Conservation (phyloP, 2,113 vertebrate genomes). For the Morone chrysops region DNA sequence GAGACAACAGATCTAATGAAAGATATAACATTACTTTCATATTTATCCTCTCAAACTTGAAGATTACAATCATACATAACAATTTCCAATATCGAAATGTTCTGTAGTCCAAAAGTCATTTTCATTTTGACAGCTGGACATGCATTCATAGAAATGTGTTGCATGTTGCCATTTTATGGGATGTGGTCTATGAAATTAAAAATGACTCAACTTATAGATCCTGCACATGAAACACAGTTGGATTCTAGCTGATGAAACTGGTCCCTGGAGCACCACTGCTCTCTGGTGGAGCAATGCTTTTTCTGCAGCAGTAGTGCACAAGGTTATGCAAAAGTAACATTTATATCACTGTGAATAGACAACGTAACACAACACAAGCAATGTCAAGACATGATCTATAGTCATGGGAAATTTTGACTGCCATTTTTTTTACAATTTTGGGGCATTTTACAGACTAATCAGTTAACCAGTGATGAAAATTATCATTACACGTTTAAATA, state of each 20-base stretch:
- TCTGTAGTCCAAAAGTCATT: not conserved
- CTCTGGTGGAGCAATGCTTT: slow-evolving; percentile 56
- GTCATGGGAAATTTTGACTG: too few relatives aligned
- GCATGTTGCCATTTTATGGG: slow-evolving; percentile 15
- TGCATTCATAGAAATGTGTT: not conserved
- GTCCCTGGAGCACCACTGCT: slow-evolving; percentile 53
- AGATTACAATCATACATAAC: not conserved
- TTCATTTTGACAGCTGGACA: not conserved
- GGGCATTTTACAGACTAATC: too few relatives aligned
- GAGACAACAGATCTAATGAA: slow-evolving; percentile 3
- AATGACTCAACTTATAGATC: not conserved
- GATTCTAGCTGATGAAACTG: not conserved
- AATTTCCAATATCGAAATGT: not conserved
- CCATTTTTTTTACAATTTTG: too few relatives aligned
- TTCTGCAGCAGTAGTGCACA: slow-evolving; percentile 22
- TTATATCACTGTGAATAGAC: too few relatives aligned
- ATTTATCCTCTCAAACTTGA: not conserved
- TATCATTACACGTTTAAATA: too few relatives aligned
- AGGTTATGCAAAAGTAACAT: not conserved
- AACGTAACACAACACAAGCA: too few relatives aligned
- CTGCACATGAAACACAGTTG: not conserved
- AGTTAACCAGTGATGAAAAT: too few relatives aligned
- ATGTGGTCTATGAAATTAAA: slow-evolving; percentile 6
- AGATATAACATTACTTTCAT: not conserved
- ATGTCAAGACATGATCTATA: too few relatives aligned